phyloP scores from a whole-genome alignment of 2,797 vertebrate species.

The Micrastur ruficollis region DNA sequence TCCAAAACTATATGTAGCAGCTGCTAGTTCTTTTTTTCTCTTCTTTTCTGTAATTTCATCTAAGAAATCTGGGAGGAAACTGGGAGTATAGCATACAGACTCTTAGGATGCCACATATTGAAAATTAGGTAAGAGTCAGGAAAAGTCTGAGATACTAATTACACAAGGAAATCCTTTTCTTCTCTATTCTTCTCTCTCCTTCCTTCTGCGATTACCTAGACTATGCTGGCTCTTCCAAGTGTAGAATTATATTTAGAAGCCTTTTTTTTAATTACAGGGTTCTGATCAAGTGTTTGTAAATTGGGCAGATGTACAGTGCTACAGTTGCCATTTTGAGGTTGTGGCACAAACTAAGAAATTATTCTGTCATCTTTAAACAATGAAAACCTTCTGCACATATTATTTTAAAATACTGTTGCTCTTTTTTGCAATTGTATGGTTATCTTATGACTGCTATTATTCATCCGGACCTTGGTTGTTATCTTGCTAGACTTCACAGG shows the following conservation, averaged over 20 bases:
- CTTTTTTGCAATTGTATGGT: neutral
- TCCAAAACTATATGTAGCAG: neutral
- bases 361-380: neutral
- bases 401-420: neutral
- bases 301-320: neutral
- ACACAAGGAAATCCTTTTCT: neutral
- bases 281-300: neutral
- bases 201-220: neutral
- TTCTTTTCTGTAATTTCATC: neutral
- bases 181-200: neutral
- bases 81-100: neutral
- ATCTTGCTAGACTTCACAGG: neutral
- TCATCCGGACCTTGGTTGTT: neutral
- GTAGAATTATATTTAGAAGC: neutral
- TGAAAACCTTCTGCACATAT: neutral
- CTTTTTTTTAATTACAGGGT: neutral
- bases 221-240: neutral
- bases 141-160: neutral
- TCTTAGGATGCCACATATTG: accelerated
- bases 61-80: neutral
- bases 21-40: neutral
- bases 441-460: neutral
- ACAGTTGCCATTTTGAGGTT: neutral
- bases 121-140: neutral
- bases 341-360: neutral